A percentile compares a stretch with the other conserved stretches of the same genome.
phyloP scores from a whole-genome alignment of 2,797 vertebrate genomes.

The Halcyon smyrnensis region DNA sequence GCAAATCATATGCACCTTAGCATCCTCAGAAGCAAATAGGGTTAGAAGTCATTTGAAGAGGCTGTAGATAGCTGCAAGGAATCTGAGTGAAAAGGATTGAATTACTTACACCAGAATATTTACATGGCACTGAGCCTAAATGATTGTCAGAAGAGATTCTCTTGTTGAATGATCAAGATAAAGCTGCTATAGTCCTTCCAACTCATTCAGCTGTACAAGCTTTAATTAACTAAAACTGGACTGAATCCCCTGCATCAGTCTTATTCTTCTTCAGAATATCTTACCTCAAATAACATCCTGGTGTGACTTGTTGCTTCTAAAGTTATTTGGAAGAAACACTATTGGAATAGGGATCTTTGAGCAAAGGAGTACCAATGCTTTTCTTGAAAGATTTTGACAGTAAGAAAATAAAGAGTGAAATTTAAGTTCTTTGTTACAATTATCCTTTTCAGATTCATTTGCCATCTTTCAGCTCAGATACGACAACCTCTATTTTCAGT shows the following conservation, averaged over 20 bases:
- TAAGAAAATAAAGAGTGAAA: background rate
- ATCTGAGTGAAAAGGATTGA: conserved; percentile 7
- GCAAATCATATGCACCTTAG: background rate
- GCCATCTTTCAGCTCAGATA: background rate
- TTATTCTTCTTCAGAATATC: background rate
- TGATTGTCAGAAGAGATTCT: conserved; percentile 21
- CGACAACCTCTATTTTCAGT: background rate
- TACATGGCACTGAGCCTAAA: conserved; percentile 25
- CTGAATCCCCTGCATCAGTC: background rate
- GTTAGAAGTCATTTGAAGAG: background rate
- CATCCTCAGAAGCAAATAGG: background rate
- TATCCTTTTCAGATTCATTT: background rate
- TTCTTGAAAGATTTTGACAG: background rate
- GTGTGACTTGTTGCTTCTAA: background rate
- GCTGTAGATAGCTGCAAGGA: background rate
- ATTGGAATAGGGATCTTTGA: background rate
- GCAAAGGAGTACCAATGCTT: background rate
- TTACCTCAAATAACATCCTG: background rate
- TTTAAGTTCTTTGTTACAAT: background rate
- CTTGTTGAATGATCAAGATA: conserved; percentile 13
- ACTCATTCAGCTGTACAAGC: background rate
- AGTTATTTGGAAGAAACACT: background rate
- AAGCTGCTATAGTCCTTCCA: conserved; percentile 21
- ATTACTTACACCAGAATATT: conserved; percentile 37
- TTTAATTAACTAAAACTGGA: background rate